Base-by-base conservation (phyloP, 2,113 vertebrate species). In the Nansenia antarctica region DNA sequence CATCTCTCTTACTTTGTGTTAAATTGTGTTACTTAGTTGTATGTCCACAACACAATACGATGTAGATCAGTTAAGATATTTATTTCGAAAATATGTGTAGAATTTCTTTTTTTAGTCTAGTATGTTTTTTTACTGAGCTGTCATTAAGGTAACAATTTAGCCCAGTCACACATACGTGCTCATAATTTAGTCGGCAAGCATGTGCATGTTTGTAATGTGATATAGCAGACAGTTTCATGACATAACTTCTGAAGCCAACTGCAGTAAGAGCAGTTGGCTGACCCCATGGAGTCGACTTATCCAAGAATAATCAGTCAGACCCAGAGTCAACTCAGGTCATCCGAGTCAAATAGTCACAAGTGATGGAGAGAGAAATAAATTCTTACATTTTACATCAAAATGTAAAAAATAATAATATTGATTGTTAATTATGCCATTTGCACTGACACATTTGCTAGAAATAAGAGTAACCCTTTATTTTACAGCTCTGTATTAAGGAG, bases 161-260 rank as follows among this genome's bases (percentile, higher is more conserved):
- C 37, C 37, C 37, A 14, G 37, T 42, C 37, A 42, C 14, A 42
- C 18, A 3, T 14, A 42, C 3, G 37, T 42, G 37, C 37, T 42
- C 37, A 14, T 42, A 42, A 42, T 42, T 9, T 15, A 42, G 37
- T 1, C 18, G 18, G 37, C 22, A 78, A 70, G 71, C 62, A 52
- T 26, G n/a, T 69, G 63, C 32, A 27, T 57, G 37, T 26, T 65
- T 32, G 54, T n/a, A n/a, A n/a, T n/a, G n/a, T n/a, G 26, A 72
- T 65, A 72, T 27, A 30, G 3, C 39, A 42, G 3, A 42, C 12
- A 18, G 5, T 42, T 42, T 42, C 15, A 42, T 42, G 18, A 42
- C 12, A 42, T 15, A 11, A 42, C 39, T 15, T 5, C 39, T 42
- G 39, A 42, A 42, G 15, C n/a, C n/a, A 7, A 15, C 5, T 42